A percentile compares a stretch with the other conserved stretches of the same genome.
These are phyloP conservation scores for Phorcus lineatus DNA, from an alignment of 2,888 invertebrate species.

Conservation along the genomic window DNA sequence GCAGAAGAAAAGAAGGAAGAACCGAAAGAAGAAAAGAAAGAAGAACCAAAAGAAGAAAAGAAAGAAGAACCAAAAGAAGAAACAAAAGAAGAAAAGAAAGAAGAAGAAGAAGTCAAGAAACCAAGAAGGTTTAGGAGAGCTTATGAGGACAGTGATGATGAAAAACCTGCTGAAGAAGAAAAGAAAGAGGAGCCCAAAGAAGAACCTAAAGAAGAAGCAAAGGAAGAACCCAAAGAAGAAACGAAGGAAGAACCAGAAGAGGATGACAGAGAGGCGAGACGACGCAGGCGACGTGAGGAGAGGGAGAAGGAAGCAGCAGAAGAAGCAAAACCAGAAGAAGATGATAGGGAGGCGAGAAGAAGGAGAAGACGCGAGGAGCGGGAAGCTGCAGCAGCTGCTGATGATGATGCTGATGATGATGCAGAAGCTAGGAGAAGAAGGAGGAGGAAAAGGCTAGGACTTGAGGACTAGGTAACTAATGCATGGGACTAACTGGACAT, in stretches of 20 bases:
- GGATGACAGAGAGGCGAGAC: constrained; percentile 27
- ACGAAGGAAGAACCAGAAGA: constrained; percentile 33
- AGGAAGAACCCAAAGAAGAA: constrained; percentile 28
- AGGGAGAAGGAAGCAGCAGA: neutral
- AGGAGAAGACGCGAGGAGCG: neutral
- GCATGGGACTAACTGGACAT: too few species aligned
- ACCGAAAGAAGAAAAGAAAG: neutral
- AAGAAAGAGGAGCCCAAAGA: constrained; percentile 19
- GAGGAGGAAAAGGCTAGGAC: neutral
- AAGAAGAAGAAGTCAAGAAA: constrained; percentile 1
- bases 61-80: neutral
- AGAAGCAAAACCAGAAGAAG: neutral
- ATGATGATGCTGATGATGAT: neutral
- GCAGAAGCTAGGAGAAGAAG: constrained; percentile 15
- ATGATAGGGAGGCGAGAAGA: constrained; percentile 11
- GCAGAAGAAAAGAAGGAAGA: neutral
- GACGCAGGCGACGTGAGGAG: constrained; percentile 11
- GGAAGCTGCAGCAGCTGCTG: neutral
- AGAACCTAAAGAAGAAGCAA: constrained; percentile 22
- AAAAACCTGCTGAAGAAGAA: neutral
- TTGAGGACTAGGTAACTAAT: constrained; percentile 21
- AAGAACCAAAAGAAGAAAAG: neutral
- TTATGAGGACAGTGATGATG: constrained; percentile 6
- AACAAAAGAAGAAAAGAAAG: too few species aligned
- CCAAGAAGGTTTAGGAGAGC: neutral